Evolutionary conservation across 2,888 invertebrate species (phyloP).

Genomic region (Agrotis ipsilon): DNA sequence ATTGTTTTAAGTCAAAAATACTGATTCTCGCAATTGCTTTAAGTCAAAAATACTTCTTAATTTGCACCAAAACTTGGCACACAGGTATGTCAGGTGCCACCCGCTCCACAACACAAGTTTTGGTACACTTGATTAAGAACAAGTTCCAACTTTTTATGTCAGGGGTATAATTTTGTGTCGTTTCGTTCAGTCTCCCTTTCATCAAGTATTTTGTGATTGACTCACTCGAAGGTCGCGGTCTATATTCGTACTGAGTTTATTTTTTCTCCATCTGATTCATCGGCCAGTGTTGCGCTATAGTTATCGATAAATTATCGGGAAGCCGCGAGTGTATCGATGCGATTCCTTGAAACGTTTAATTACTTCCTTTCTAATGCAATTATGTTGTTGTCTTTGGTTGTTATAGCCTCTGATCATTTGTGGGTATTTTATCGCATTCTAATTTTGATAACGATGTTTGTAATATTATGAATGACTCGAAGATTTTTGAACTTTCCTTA

Average conservation of each 20-base stretch:
- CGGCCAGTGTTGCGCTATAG: constrained; percentile 66
- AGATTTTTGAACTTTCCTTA: constrained; percentile 2
- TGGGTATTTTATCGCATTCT: constrained; percentile 35
- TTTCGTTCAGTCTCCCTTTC: constrained; percentile 59
- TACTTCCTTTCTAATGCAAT: constrained; percentile 64
- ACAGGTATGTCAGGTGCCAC: neutral
- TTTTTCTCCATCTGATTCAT: constrained; percentile 76
- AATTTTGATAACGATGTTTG: constrained; percentile 11
- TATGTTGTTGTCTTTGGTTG: constrained; percentile 46
- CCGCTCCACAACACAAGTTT: constrained; percentile 26
- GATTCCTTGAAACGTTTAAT: constrained; percentile 54
- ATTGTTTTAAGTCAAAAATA: constrained; percentile 4
- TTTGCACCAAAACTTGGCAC: constrained; percentile 15
- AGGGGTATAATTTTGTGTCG: constrained; percentile 37
- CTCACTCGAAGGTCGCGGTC: constrained; percentile 81
- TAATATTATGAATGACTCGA: constrained; percentile 22
- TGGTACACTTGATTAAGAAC: constrained; percentile 36
- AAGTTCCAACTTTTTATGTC: constrained; percentile 50
- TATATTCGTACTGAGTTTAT: constrained; percentile 76
- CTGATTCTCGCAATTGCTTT: no score
- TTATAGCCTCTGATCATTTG: constrained; percentile 28
- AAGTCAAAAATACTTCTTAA: constrained; percentile 16
- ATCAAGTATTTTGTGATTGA: constrained; percentile 68
- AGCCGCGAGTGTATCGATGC: constrained; percentile 53
- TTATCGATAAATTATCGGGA: constrained; percentile 65